Evolutionary conservation across 1,140 invertebrate species (phyloP), one percentile per base, ranked within the genome.

Genomic region (honey bee (Apis mellifera)): DNA sequence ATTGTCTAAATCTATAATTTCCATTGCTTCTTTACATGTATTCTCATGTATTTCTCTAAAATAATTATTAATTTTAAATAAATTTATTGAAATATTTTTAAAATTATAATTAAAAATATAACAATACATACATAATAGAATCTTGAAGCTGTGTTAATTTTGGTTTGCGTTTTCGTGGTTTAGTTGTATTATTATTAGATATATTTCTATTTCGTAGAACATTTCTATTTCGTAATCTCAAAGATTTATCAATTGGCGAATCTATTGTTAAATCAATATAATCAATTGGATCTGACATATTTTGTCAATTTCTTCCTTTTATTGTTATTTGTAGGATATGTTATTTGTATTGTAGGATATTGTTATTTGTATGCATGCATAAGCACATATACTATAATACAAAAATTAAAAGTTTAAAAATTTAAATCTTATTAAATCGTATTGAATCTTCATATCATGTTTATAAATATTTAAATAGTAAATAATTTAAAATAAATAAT

Each of bases 251-350:
- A 7, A 9, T 19, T 68, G 89, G 82, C 13, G 82, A 84, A 23
- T 90, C 90, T 68, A 86, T n/a, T 1, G 90, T 90, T 66, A 90
- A 79, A 75, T 90, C 90, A 64, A 90, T 90, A 74, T 85, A 17
- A 65, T 86, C 89, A 70, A 86, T 75, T 23, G 64, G 13, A 12
- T 52, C 55, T 55, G 64, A 54, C 21, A 81, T 70, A 32, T 68
- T 21, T 64, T 32, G 4, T 19, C 13, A 52, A 23, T 42, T 32
- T 76, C 1, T 54, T 32, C 62, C 42, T 17, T 42, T 21, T 57
- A 19, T 42, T 15, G 17, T 71, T 50, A 62, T 17, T 26, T 23
- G 54, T 13, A 70, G 8, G 1, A 13, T 52, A 17, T 15, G 17
- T 71, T 50, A 62, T 17, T 26, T 23, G 54, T 13, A 70, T n/a